A percentile compares a stretch with the other conserved stretches of the same genome.
These are phyloP conservation scores for Fabriciana adippe DNA, from an alignment of 2,888 invertebrate species.

Conservation along the genomic window DNA sequence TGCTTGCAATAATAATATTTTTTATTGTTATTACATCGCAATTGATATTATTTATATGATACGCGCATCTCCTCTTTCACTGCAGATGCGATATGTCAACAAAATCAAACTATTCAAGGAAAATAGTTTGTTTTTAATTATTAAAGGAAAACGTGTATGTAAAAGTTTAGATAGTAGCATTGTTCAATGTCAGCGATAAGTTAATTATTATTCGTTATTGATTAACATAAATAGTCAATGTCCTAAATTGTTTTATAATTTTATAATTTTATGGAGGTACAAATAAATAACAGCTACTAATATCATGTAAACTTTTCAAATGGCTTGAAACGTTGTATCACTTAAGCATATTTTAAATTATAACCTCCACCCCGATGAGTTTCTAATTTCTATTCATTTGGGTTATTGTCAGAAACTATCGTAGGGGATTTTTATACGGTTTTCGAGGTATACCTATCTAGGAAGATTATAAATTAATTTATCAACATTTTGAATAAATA, in stretches of 20 bases:
- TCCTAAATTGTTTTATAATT: conserved; percentile 8
- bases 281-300: too few species aligned
- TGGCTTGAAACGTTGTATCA: too few species aligned
- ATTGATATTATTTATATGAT: conserved; percentile 73
- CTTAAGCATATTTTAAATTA: too few species aligned
- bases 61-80: conserved; percentile 66
- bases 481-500: too few species aligned
- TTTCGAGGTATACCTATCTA: too few species aligned
- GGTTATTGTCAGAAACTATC: too few species aligned
- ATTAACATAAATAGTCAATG: conserved; percentile 14
- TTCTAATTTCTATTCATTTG: too few species aligned
- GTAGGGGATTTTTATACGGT: too few species aligned
- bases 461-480: too few species aligned
- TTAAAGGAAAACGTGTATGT: background rate
- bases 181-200: conserved; percentile 31
- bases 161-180: conserved; percentile 10
- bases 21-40: conserved; percentile 72
- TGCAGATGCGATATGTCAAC: conserved; percentile 52
- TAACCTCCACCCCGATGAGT: too few species aligned
- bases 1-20: conserved; percentile 58
- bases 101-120: background rate
- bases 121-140: conserved; percentile 1
- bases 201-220: conserved; percentile 35
- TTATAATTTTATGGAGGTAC: too few species aligned
- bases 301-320: too few species aligned